Percentiles rank a stretch among this genome's conserved stretches.
Evolutionary conservation across 1,140 invertebrate genomes (phyloP).

Genomic region (Euschistus heros): DNA sequence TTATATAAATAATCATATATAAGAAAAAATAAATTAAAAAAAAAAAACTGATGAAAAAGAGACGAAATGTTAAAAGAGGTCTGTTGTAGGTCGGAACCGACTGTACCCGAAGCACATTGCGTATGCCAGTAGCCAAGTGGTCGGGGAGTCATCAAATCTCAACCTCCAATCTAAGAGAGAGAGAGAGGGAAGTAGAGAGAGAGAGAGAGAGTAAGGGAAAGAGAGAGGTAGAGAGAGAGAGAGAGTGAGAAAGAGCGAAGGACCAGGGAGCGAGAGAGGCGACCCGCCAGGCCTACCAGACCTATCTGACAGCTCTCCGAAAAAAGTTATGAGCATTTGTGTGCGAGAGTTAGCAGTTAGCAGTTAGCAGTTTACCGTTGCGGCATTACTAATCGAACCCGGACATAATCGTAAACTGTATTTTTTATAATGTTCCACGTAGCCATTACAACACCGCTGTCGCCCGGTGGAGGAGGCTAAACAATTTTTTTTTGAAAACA

Average conservation of each 20-base stretch:
- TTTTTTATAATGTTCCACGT: not conserved
- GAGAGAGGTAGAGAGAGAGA: not conserved
- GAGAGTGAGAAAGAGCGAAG: not conserved
- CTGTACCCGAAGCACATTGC: constrained; percentile 4
- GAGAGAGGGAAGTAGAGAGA: not conserved
- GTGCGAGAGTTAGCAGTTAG: constrained; percentile 10
- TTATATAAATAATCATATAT: too few relatives aligned
- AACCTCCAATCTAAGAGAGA: not conserved
- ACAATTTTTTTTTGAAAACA: too few relatives aligned
- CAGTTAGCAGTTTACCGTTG: not conserved
- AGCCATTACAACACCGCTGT: too few relatives aligned
- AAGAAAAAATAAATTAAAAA: too few relatives aligned
- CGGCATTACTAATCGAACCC: constrained; percentile 3
- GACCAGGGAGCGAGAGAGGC: not conserved
- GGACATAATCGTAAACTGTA: constrained; percentile 6
- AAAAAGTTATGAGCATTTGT: constrained; percentile 10
- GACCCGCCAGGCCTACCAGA: not conserved
- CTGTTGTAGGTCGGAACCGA: not conserved
- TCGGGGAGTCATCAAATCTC: constrained; percentile 11
- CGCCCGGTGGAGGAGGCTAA: too few relatives aligned
- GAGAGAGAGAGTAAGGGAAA: not conserved
- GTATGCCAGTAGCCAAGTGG: constrained; percentile 15
- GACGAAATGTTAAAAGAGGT: not conserved
- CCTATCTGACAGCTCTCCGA: constrained; percentile 9
- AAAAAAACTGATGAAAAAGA: too few relatives aligned